These are phyloP conservation scores for Heterochromis multidens DNA, from an alignment of 2,113 vertebrate species.

Conservation along the genomic window DNA sequence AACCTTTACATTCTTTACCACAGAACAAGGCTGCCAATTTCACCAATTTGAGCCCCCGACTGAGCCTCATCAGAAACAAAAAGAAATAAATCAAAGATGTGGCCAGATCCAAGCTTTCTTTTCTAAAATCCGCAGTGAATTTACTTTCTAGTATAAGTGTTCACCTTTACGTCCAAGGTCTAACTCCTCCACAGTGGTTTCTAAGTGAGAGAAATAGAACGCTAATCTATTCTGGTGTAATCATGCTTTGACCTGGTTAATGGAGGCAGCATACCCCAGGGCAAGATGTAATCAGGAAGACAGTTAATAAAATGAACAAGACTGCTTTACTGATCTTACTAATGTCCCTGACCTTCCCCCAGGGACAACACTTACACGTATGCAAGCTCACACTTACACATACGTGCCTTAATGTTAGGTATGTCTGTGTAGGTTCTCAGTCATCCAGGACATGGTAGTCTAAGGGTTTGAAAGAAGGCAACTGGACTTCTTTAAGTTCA, in stretches of 20 bases:
- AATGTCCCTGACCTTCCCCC: slow-evolving; percentile 66
- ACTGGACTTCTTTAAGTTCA: no score
- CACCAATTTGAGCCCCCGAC: neutral
- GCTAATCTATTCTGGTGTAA: slow-evolving; percentile 63
- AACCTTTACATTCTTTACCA: slow-evolving; percentile 31
- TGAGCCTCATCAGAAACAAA: neutral
- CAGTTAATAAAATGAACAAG: slow-evolving; percentile 72
- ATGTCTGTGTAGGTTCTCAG: neutral
- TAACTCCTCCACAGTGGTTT: slow-evolving; percentile 28
- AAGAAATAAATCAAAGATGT: neutral
- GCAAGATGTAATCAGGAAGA: slow-evolving; percentile 68
- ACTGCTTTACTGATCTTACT: slow-evolving; percentile 59
- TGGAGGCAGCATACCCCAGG: slow-evolving; percentile 65
- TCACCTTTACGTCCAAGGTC: slow-evolving; percentile 45
- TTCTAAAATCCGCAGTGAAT: neutral
- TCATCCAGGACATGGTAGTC: no score
- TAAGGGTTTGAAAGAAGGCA: no score
- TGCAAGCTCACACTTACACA: slow-evolving; percentile 4
- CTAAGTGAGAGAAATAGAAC: slow-evolving; percentile 49
- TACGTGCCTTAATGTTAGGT: neutral
- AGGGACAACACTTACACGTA: slow-evolving; percentile 16
- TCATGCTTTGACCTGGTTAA: slow-evolving; percentile 70
- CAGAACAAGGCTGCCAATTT: slow-evolving; percentile 18
- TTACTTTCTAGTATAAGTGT: neutral
- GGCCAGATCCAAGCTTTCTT: neutral